phyloP scores from a whole-genome alignment of 2,888 invertebrate genomes.

The Pristionchus mayeri region DNA sequence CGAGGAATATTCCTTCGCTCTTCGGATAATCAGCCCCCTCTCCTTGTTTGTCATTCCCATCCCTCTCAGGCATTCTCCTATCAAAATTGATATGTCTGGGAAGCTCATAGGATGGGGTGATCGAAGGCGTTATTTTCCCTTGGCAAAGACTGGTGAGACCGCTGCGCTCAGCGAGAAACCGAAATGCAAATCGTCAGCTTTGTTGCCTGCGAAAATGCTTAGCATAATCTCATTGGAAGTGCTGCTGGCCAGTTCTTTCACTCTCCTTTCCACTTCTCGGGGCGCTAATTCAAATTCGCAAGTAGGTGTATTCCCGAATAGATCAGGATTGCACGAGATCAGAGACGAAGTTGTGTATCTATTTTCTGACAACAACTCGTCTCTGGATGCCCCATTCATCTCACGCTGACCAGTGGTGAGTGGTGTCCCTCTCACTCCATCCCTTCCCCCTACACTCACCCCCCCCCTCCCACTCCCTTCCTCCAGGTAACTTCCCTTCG shows the following conservation, averaged over 20 bases:
- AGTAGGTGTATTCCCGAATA: background rate
- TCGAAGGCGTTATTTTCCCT: background rate
- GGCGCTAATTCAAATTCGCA: background rate
- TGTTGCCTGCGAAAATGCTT: conserved; percentile 32
- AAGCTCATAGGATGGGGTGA: background rate
- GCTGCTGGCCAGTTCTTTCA: conserved; percentile 1
- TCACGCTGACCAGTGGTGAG: background rate
- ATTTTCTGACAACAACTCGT: conserved; percentile 9
- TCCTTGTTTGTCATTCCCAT: conserved; percentile 8
- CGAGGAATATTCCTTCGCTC: background rate
- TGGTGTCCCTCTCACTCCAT: too few species aligned
- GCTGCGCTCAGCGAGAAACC: background rate
- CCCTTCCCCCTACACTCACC: too few species aligned
- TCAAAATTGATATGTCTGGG: conserved; percentile 10
- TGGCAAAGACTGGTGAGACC: background rate
- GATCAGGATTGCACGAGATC: background rate
- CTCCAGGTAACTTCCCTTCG: background rate
- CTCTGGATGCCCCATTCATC: conserved; percentile 9
- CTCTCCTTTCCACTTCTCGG: background rate
- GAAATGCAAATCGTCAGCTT: background rate
- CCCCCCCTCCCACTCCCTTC: too few species aligned
- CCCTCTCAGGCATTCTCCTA: background rate
- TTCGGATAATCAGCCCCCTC: background rate
- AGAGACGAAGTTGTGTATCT: background rate
- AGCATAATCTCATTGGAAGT: conserved; percentile 32